Percentiles rank a stretch among this genome's conserved stretches.
Conservation (phyloP, 1,140 invertebrate genomes). For the Dysdera silvatica region DNA sequence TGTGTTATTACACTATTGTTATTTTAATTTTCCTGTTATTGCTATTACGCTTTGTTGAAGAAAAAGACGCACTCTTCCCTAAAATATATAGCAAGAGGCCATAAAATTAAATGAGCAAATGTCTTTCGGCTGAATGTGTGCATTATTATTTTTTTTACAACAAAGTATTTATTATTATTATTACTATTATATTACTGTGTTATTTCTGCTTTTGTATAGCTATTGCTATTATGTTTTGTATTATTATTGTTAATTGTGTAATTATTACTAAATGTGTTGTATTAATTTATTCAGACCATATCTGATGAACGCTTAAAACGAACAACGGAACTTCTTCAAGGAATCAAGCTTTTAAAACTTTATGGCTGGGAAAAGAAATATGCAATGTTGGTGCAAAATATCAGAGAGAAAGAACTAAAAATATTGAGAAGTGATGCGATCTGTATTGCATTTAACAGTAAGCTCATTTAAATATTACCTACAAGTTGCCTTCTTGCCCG, state of each 20-base stretch:
- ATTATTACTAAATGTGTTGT: neutral
- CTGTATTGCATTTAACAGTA: constrained; percentile 36
- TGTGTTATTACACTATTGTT: neutral
- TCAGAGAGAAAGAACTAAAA: constrained; percentile 61
- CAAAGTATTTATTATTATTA: neutral
- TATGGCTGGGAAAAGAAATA: constrained; percentile 73
- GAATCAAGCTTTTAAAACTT: constrained; percentile 71
- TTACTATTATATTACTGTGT: neutral
- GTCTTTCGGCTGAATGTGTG: neutral
- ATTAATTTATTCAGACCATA: constrained; percentile 47
- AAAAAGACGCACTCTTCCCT: neutral
- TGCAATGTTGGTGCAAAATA: constrained; percentile 54
- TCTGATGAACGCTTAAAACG: constrained; percentile 65
- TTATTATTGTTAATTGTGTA: neutral
- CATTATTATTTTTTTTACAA: neutral
- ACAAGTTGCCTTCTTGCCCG: too few species aligned
- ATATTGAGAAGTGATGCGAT: constrained; percentile 53
- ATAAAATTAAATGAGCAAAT: too few species aligned
- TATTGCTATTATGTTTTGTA: neutral
- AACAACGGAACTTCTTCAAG: constrained; percentile 69
- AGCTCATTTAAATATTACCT: constrained; percentile 13
- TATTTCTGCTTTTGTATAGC: neutral
- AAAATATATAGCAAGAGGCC: too few species aligned
- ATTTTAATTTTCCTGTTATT: neutral
- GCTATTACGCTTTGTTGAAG: neutral